phyloP scores from a whole-genome alignment of 2,888 invertebrate genomes.

The Tridacna gigas region DNA sequence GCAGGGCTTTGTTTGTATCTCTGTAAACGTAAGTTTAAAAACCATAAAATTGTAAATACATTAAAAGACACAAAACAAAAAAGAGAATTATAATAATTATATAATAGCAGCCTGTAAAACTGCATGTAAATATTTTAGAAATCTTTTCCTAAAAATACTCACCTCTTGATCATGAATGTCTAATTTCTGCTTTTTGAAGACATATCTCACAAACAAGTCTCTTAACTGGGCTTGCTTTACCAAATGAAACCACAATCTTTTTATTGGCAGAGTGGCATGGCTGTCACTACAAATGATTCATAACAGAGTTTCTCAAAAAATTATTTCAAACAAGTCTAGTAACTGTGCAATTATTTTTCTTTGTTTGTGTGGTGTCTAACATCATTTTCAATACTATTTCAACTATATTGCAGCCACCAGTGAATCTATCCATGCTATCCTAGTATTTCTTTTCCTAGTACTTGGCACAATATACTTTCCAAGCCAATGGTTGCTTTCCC shows the following conservation, averaged over 20 bases:
- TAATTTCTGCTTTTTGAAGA: slow-evolving; percentile 88
- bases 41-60: no score
- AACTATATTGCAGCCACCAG: not conserved
- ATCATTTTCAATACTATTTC: not conserved
- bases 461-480: not conserved
- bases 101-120: no score
- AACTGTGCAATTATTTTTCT: no score
- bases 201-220: slow-evolving; percentile 97
- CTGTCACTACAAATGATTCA: slow-evolving; percentile 72
- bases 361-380: no score
- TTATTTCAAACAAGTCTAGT: no score
- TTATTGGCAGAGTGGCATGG: slow-evolving; percentile 87
- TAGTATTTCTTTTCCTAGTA: not conserved
- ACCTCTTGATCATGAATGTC: slow-evolving; percentile 68
- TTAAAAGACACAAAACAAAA: no score
- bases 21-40: no score
- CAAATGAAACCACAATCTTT: slow-evolving; percentile 95
- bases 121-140: no score
- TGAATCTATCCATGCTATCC: not conserved
- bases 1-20: no score
- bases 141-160: no score
- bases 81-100: no score
- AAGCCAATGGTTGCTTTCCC: not conserved
- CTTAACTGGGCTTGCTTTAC: slow-evolving; percentile 96
- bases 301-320: no score